phyloP scores from a whole-genome alignment of 2,797 vertebrate genomes.

The Serranus cabrilla region DNA sequence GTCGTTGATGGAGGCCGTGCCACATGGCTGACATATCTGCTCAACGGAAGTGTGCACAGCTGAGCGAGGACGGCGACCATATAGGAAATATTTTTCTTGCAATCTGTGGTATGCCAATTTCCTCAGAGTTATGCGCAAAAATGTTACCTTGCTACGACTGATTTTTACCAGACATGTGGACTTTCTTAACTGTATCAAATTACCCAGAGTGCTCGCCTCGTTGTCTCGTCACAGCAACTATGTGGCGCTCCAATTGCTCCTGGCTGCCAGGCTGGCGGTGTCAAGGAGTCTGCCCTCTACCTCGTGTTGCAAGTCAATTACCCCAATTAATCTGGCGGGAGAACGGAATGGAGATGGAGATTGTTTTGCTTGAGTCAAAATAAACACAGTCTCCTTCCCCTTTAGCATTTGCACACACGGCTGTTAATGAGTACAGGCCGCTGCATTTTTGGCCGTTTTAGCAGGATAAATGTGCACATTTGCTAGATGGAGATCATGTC shows the following conservation, averaged over 20 bases:
- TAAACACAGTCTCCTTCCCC: slow-evolving; percentile 68
- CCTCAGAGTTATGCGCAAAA: slow-evolving; percentile 32
- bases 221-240: slow-evolving; percentile 75
- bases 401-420: slow-evolving; percentile 63
- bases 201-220: slow-evolving; percentile 68
- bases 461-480: slow-evolving; percentile 67
- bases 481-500: slow-evolving; percentile 69
- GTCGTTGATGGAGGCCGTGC: slow-evolving; percentile 67
- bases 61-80: slow-evolving; percentile 7
- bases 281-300: slow-evolving; percentile 70
- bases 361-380: slow-evolving; percentile 81
- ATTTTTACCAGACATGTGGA: slow-evolving; percentile 62
- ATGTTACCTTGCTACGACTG: slow-evolving; percentile 28
- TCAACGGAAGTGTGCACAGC: slow-evolving; percentile 44
- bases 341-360: slow-evolving; percentile 75
- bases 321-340: slow-evolving; percentile 77
- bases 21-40: slow-evolving; percentile 62
- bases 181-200: slow-evolving; percentile 71
- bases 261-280: slow-evolving; percentile 77
- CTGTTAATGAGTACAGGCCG: slow-evolving; percentile 72
- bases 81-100: background rate
- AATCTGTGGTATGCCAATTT: slow-evolving; percentile 24
- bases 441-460: slow-evolving; percentile 67
- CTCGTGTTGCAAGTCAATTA: slow-evolving; percentile 76
- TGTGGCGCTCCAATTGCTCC: slow-evolving; percentile 73